Evolutionary conservation across 1,140 invertebrate species (phyloP), one percentile per base, ranked within the genome.

Genomic region (Temnothorax longispinosus): DNA sequence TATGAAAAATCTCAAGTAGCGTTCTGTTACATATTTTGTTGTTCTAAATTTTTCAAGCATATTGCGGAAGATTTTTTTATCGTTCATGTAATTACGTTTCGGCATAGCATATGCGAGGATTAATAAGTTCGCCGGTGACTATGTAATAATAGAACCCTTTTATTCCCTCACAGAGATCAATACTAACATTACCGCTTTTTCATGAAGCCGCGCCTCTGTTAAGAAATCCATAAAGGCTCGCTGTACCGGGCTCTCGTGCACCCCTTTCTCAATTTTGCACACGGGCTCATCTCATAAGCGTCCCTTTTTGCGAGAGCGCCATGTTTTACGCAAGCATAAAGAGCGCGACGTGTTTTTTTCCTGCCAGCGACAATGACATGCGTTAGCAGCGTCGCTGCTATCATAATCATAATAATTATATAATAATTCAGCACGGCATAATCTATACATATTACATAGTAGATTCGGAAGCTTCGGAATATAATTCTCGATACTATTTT

Each of bases 291-390:
- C 67, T 10, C 21, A 41, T 56, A 52, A 21, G 27, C 47, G 15
- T 81, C 13, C 10, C 1, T 41, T 60, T 47, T 69, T 35, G n/a
- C 71, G 64, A 50, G 60, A 44, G 32, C 21, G 41, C 11, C n/a
- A 47, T 47, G n/a, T 85, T 78, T 85, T 78, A 72, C 74, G 67
- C 77, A 86, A 88, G 41, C 84, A 82, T 86, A 87, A 90, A 90
- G 71, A 35, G 52, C 35, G n/a, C 50, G 52, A 5, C 15, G 50
- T 27, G 72, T 44, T 47, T 44, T 56, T 71, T 67, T 50, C 58
- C 38, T 11, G 41, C 2, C 21, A 44, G 38, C 8, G 56, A 60
- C 41, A 60, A 75, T 32, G 50, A 35, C 58, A 32, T 47, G 21
- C 27, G 18, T 62, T 78, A 76, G 35, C 58, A 64, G 18, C 18